Evolutionary conservation across 1,140 invertebrate species (phyloP), one percentile per base, ranked within the genome.

Genomic region (Diabrotica virgifera): DNA sequence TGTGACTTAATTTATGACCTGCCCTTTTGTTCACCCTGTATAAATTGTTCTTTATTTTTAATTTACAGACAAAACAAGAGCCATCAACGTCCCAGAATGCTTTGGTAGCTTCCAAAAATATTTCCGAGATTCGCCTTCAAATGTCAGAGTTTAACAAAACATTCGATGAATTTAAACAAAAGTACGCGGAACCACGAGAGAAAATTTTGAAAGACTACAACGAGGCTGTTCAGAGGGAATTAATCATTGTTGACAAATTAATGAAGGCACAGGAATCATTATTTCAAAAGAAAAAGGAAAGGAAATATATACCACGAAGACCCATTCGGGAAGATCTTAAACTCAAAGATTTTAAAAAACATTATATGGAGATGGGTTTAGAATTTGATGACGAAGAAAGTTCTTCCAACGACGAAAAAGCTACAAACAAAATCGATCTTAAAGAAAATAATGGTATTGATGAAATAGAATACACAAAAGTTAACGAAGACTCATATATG

Each of bases 151-250:
- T 76, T 14, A 67, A 65, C 11, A 66, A 64, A 24, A 52, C 58
- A 8, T 58, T 76, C 13, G 70, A 72, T 5, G 72, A 73, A 52
- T 74, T 75, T 56, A 70, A 68, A 9, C 60, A 72, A 13, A 62
- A 59, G 54, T 69, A 64, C 59, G 67, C 64, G 59, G 46, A 51
- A 56, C 62, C 70, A 14, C 63, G 64, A 35, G 61, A 72, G 12
- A 62, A 70, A 59, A 46, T 75, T 9, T 60, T 75, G 6, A 60
- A 68, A 40, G 64, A 66, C 3, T 75, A 72, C 56, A 73, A 72
- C 50, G 67, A 70, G 9, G 67, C 70, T 50, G 37, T 71, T 56
- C 56, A 65, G 10, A 65, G 59, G 62, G 65, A 69, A 66, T 50
- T 66, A 8, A 63, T 63, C 52, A 61, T 71, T 9, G 63, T 70